Percentiles rank a stretch among this genome's conserved stretches.
Conservation (phyloP, 2,113 vertebrate genomes). For the Hepsetus odoe region DNA sequence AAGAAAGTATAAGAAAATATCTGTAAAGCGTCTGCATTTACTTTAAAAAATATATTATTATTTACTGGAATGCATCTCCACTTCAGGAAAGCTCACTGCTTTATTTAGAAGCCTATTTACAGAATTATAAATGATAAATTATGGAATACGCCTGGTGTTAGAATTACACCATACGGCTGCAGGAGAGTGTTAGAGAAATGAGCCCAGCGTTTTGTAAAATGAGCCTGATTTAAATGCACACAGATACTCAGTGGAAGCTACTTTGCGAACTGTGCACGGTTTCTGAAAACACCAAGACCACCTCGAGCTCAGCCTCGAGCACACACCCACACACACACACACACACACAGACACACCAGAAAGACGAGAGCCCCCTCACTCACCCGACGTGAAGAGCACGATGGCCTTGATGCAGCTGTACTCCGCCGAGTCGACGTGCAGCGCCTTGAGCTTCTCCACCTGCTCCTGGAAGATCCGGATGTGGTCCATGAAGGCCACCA, state of each 20-base stretch:
- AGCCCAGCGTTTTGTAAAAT: background rate
- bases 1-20: background rate
- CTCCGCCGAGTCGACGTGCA: slow-evolving; percentile 97
- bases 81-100: background rate
- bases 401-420: slow-evolving; percentile 99
- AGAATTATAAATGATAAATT: background rate
- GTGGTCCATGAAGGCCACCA: slow-evolving; percentile 99
- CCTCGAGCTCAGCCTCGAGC: slow-evolving; percentile 23
- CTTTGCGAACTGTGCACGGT: background rate
- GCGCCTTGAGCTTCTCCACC: slow-evolving; percentile 98
- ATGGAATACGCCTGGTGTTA: background rate
- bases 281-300: background rate
- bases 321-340: background rate
- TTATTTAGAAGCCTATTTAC: background rate
- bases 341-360: background rate
- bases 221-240: background rate
- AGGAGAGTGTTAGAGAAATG: background rate
- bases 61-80: background rate
- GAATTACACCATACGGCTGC: background rate
- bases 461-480: slow-evolving; percentile 99
- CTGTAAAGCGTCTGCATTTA: background rate
- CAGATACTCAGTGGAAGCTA: background rate
- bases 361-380: slow-evolving; percentile 67
- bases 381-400: slow-evolving; percentile 98
- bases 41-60: background rate